A percentile compares a stretch with the other conserved stretches of the same genome.
Evolutionary conservation across 2,888 invertebrate genomes (phyloP).

Genomic region (Sminthurinus aureus): DNA sequence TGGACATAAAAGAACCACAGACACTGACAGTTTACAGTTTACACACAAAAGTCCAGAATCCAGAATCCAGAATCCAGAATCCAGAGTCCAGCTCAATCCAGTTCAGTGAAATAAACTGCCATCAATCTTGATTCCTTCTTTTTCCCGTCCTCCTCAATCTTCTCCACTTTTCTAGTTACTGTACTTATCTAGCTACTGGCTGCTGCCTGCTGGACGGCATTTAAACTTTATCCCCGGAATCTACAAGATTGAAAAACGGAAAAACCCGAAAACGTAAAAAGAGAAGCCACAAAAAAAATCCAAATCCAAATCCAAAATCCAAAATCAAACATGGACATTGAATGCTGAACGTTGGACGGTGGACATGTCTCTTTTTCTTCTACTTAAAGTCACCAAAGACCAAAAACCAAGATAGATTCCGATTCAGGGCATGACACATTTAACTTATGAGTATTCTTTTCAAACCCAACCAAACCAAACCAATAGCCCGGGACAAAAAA

Average conservation of each 20-base stretch:
- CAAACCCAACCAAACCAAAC: too few relatives aligned
- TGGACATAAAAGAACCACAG: not conserved
- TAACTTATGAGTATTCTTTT: too few relatives aligned
- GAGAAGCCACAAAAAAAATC: too few relatives aligned
- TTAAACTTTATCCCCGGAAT: not conserved
- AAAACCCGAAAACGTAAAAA: not conserved
- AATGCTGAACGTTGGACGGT: too few relatives aligned
- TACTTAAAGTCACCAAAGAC: not conserved
- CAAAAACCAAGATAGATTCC: not conserved
- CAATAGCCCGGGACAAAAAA: too few relatives aligned
- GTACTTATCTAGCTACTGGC: too few relatives aligned
- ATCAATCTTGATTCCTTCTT: slow-evolving; percentile 40
- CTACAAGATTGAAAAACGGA: not conserved
- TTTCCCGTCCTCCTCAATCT: slow-evolving; percentile 9
- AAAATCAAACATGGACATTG: too few relatives aligned
- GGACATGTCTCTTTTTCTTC: not conserved
- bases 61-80: not conserved
- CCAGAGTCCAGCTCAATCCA: not conserved
- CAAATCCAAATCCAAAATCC: too few relatives aligned
- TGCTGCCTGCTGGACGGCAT: not conserved
- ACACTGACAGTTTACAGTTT: not conserved
- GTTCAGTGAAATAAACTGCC: slow-evolving; percentile 35
- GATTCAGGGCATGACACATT: not conserved
- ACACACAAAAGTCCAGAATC: not conserved
- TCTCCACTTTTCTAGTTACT: not conserved